Conservation (phyloP, 1,140 invertebrate species). For the Saccostrea echinata region DNA sequence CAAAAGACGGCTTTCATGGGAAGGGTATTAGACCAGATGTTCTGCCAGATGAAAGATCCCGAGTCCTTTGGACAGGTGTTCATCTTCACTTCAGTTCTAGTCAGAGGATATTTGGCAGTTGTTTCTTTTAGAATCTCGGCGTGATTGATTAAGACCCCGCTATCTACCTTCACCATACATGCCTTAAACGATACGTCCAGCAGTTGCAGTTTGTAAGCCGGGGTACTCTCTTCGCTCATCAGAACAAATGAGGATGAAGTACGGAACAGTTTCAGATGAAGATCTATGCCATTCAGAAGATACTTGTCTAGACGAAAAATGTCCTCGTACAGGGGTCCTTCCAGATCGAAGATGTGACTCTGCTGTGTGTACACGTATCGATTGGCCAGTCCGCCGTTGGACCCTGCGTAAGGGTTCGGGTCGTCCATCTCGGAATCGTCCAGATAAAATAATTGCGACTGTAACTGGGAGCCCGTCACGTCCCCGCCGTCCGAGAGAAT, state of each 20-base stretch:
- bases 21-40: conserved; percentile 48
- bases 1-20: conserved; percentile 38
- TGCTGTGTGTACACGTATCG: conserved; percentile 38
- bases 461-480: conserved; percentile 37
- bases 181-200: conserved; percentile 41
- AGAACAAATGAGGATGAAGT: conserved; percentile 45
- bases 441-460: conserved; percentile 18
- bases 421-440: conserved; percentile 28
- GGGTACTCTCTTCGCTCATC: conserved; percentile 43
- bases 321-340: conserved; percentile 54
- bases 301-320: conserved; percentile 48
- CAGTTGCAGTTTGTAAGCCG: conserved; percentile 38
- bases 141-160: conserved; percentile 45
- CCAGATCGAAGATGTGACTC: conserved; percentile 46
- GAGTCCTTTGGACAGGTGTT: conserved; percentile 40
- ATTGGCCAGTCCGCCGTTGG: conserved; percentile 11
- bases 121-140: conserved; percentile 42
- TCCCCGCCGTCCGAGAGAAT: conserved; percentile 39
- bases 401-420: neutral
- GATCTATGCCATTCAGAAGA: conserved; percentile 51
- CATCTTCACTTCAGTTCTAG: conserved; percentile 50
- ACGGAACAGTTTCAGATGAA: conserved; percentile 52
- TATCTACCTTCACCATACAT: conserved; percentile 48
- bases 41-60: conserved; percentile 46
- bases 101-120: too few relatives aligned